These are phyloP conservation scores for Chironomus tepperi DNA, from an alignment of 1,140 invertebrate species.

Conservation along the genomic window DNA sequence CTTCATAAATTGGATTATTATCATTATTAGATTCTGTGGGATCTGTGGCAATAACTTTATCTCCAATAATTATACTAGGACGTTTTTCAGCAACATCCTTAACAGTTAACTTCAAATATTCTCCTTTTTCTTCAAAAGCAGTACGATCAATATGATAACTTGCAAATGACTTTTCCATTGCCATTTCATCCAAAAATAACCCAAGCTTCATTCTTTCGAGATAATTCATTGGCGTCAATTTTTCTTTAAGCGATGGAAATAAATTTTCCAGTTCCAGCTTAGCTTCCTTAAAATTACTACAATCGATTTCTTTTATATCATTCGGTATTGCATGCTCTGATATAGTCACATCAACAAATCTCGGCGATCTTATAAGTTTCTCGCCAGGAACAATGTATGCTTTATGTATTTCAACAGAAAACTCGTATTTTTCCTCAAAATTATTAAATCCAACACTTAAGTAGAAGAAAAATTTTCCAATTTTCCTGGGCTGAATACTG, in stretches of 20 bases:
- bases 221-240: constrained; percentile 49
- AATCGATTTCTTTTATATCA: constrained; percentile 43
- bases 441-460: not conserved
- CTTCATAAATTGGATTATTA: constrained; percentile 51
- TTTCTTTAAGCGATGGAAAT: constrained; percentile 38
- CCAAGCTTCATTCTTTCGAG: constrained; percentile 56
- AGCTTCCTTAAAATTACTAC: constrained; percentile 39
- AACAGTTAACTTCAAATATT: constrained; percentile 65
- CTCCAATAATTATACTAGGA: constrained; percentile 74
- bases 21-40: constrained; percentile 32
- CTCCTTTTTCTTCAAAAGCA: constrained; percentile 50
- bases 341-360: constrained; percentile 46
- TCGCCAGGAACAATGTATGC: not conserved
- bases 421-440: not conserved
- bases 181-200: constrained; percentile 71
- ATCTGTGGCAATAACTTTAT: constrained; percentile 55
- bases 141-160: constrained; percentile 59
- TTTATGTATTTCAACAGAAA: not conserved
- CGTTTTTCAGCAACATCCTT: constrained; percentile 72
- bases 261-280: constrained; percentile 35
- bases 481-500: not conserved
- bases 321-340: constrained; percentile 49
- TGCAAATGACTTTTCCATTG: constrained; percentile 53
- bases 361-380: constrained; percentile 29
- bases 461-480: not conserved